These are phyloP conservation scores for Perodicticus potto DNA, from an alignment of 2,797 vertebrate genomes.

Conservation along the genomic window DNA sequence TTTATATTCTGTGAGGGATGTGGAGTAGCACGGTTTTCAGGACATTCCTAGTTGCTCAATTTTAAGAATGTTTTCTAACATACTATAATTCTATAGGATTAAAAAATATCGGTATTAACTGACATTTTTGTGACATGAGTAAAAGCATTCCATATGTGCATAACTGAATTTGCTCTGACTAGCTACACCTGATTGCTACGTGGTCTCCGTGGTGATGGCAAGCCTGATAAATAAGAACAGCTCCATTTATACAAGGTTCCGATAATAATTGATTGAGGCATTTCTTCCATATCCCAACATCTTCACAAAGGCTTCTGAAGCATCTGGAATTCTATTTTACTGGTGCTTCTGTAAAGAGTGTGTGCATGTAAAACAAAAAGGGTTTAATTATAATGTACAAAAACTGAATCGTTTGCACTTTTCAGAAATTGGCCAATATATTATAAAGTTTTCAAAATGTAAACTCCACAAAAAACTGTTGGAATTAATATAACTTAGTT, in stretches of 20 bases:
- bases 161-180: constrained; percentile 79
- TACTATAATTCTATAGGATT: constrained; percentile 59
- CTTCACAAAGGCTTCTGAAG: constrained; percentile 65
- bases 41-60: constrained; percentile 56
- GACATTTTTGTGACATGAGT: constrained; percentile 68
- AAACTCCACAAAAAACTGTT: not conserved
- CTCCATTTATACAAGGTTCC: constrained; percentile 68
- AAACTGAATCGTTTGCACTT: not conserved
- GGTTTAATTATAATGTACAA: not conserved
- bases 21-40: constrained; percentile 64
- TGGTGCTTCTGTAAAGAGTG: not conserved
- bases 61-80: constrained; percentile 70
- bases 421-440: constrained; percentile 23
- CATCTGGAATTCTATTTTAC: constrained; percentile 49
- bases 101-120: constrained; percentile 60
- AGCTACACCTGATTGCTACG: constrained; percentile 64
- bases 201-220: constrained; percentile 66
- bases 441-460: not conserved
- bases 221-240: constrained; percentile 76
- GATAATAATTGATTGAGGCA: constrained; percentile 71
- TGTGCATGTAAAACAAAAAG: constrained; percentile 31
- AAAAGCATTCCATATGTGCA: constrained; percentile 59
- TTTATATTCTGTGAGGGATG: constrained; percentile 75
- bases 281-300: constrained; percentile 59
- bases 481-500: not conserved